These are phyloP conservation scores for Drosophila birchii DNA, from an alignment of 2,888 invertebrate genomes.

Conservation along the genomic window DNA sequence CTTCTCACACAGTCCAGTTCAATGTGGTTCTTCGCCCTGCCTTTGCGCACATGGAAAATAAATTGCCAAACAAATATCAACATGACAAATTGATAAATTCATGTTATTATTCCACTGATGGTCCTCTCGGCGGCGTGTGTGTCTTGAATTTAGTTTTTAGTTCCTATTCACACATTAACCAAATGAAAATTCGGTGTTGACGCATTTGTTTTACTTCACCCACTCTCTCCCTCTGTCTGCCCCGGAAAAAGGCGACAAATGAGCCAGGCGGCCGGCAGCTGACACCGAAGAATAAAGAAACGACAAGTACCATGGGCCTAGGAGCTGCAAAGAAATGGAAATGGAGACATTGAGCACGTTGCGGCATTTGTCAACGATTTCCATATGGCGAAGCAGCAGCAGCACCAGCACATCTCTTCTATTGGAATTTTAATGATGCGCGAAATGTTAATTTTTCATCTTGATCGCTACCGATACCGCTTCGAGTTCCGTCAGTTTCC, in stretches of 20 bases:
- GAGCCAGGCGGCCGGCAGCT: constrained; percentile 73
- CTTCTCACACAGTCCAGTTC: constrained; percentile 21
- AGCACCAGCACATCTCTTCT: constrained; percentile 41
- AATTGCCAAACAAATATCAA: constrained; percentile 80
- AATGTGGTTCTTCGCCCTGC: constrained; percentile 30
- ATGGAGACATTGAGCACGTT: constrained; percentile 79
- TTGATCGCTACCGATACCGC: constrained; percentile 43
- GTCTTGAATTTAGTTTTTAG: constrained; percentile 43
- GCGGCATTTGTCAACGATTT: constrained; percentile 77
- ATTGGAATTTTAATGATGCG: constrained; percentile 78
- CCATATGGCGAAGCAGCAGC: constrained; percentile 60
- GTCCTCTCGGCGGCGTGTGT: constrained; percentile 31
- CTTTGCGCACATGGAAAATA: constrained; percentile 71
- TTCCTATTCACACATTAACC: constrained; percentile 80
- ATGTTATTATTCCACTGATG: constrained; percentile 78
- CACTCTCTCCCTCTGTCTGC: constrained; percentile 51
- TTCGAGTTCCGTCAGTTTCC: constrained; percentile 5
- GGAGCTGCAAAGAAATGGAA: constrained; percentile 41
- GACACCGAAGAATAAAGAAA: constrained; percentile 51
- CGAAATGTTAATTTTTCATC: constrained; percentile 80
- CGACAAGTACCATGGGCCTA: constrained; percentile 47
- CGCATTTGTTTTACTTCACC: constrained; percentile 79
- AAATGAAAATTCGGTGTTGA: constrained; percentile 81
- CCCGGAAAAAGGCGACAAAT: constrained; percentile 65
- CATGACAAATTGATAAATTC: constrained; percentile 82